phyloP scores from a whole-genome alignment of 2,888 invertebrate genomes.

The Gymnosoma rotundatum region DNA sequence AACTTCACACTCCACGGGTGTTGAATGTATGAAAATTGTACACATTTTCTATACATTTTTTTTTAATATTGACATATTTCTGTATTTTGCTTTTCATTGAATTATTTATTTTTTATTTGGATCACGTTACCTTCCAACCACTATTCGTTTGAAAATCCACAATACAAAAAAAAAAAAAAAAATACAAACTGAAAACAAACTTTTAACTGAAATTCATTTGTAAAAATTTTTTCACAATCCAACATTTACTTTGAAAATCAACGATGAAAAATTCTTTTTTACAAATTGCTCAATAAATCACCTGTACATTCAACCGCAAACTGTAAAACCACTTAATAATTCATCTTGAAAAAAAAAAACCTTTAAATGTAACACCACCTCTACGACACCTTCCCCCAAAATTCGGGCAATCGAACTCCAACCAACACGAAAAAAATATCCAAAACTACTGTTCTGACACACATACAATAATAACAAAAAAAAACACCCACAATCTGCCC shows the following conservation, averaged over 20 bases:
- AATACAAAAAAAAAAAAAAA: constrained; percentile 11
- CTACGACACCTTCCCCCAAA: constrained; percentile 29
- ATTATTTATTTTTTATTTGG: neutral
- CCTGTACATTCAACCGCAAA: constrained; percentile 65
- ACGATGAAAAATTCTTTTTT: constrained; percentile 21
- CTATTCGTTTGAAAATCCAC: constrained; percentile 2
- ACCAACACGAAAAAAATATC: constrained; percentile 26
- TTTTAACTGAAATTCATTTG: constrained; percentile 56
- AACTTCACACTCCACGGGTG: constrained; percentile 67
- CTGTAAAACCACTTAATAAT: constrained; percentile 69
- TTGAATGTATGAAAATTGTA: constrained; percentile 56
- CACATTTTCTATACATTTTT: constrained; percentile 5
- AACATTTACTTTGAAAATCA: neutral
- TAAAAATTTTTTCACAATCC: neutral
- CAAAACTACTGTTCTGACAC: constrained; percentile 5
- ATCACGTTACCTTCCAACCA: neutral
- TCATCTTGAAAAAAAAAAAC: constrained; percentile 64
- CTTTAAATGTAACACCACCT: constrained; percentile 46
- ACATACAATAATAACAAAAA: constrained; percentile 13
- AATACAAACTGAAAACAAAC: constrained; percentile 51
- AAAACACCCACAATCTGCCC: constrained; percentile 22
- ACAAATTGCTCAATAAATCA: constrained; percentile 69
- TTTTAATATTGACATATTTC: constrained; percentile 28
- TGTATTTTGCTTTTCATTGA: neutral
- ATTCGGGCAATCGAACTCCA: constrained; percentile 39